Conservation (phyloP, 2,888 invertebrate genomes). For the Spodoptera picta region DNA sequence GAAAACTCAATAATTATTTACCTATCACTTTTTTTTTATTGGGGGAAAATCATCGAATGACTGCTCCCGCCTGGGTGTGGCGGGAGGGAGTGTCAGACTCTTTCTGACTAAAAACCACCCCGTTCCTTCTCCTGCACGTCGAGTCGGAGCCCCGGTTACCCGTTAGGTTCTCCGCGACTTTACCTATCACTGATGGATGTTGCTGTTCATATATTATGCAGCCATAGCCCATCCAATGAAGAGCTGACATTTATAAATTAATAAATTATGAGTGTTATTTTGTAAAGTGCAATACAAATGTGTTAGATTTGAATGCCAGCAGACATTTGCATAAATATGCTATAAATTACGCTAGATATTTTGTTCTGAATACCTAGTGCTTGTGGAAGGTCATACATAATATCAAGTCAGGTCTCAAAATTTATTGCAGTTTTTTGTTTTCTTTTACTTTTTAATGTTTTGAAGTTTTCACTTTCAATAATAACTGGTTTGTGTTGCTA, state of each 20-base stretch:
- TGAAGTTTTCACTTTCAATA: neutral
- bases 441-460: neutral
- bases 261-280: slow-evolving; percentile 41
- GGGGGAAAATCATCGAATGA: too few relatives aligned
- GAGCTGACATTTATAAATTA: slow-evolving; percentile 40
- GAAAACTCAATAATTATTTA: too few relatives aligned
- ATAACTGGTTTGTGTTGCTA: too few relatives aligned
- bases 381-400: slow-evolving; percentile 13
- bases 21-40: too few relatives aligned
- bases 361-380: slow-evolving; percentile 32
- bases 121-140: too few relatives aligned
- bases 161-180: too few relatives aligned
- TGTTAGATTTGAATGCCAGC: slow-evolving; percentile 34
- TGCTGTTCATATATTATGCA: too few relatives aligned
- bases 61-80: too few relatives aligned
- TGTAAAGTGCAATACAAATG: slow-evolving; percentile 37
- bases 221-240: slow-evolving; percentile 9
- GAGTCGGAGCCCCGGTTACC: too few relatives aligned
- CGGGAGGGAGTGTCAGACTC: too few relatives aligned
- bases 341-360: slow-evolving; percentile 31
- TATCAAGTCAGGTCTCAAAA: slow-evolving; percentile 6
- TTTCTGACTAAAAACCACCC: too few relatives aligned
- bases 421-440: neutral
- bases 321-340: slow-evolving; percentile 33
- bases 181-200: too few relatives aligned